phyloP scores from a whole-genome alignment of 2,113 vertebrate species.

The Perca schrenkii region DNA sequence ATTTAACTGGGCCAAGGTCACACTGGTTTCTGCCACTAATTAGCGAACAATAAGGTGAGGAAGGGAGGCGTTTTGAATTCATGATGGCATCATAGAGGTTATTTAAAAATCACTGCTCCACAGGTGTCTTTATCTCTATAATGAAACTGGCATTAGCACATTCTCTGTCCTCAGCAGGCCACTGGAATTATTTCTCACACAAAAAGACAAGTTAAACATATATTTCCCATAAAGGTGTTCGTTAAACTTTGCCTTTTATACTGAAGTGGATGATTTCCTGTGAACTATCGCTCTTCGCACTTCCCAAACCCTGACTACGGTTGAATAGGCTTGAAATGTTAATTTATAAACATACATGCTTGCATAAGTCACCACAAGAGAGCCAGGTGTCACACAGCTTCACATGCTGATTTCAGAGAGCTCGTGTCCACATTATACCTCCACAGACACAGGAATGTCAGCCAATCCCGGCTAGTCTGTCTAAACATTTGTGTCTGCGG shows the following conservation, averaged over 20 bases:
- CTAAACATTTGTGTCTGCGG: slow-evolving; percentile 47
- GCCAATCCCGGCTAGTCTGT: slow-evolving; percentile 25
- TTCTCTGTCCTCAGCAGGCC: slow-evolving; percentile 36
- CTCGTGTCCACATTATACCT: slow-evolving; percentile 23
- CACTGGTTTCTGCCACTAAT: slow-evolving; percentile 69
- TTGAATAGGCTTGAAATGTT: slow-evolving; percentile 30
- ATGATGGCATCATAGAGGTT: slow-evolving; percentile 54
- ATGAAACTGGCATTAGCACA: slow-evolving; percentile 40
- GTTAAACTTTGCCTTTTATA: slow-evolving; percentile 6
- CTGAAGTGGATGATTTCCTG: slow-evolving; percentile 3
- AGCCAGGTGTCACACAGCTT: slow-evolving; percentile 46
- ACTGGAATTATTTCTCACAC: slow-evolving; percentile 32
- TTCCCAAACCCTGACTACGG: slow-evolving; percentile 10
- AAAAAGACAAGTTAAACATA: slow-evolving; percentile 44
- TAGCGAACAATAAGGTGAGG: slow-evolving; percentile 69
- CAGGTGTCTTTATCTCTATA: slow-evolving; percentile 48
- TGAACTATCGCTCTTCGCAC: slow-evolving; percentile 2
- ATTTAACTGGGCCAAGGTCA: slow-evolving; percentile 57
- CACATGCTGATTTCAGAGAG: slow-evolving; percentile 41
- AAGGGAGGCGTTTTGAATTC: slow-evolving; percentile 52
- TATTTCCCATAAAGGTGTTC: slow-evolving; percentile 30
- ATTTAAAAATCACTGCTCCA: slow-evolving; percentile 51
- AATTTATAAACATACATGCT: slow-evolving; percentile 40
- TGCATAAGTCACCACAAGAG: slow-evolving; percentile 48
- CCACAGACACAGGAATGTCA: slow-evolving; percentile 23